A percentile compares a stretch with the other conserved stretches of the same genome.
Conservation (phyloP, 2,797 vertebrate genomes). For the Helarctos malayanus region DNA sequence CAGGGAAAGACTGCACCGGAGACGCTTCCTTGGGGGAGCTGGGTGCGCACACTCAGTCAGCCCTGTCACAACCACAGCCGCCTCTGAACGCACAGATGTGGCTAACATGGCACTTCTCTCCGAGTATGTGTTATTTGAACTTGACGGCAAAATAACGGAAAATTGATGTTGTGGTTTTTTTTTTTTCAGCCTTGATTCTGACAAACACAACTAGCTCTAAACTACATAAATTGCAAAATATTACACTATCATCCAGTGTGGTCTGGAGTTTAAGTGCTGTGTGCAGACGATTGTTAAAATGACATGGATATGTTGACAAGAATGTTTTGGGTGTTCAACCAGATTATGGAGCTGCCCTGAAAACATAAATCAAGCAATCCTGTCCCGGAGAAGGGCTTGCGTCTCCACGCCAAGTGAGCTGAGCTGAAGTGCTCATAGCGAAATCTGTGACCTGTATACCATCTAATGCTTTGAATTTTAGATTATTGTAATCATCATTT, state of each 20-base stretch:
- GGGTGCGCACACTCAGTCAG: neutral
- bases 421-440: neutral
- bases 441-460: neutral
- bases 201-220: neutral
- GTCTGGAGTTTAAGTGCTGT: neutral
- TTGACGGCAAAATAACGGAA: neutral
- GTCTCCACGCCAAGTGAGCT: rapidly evolving
- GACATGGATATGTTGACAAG: neutral
- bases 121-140: neutral
- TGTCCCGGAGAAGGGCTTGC: neutral
- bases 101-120: rapidly evolving
- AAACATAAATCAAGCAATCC: neutral
- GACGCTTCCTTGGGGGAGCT: neutral
- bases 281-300: neutral
- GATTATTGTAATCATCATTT: neutral
- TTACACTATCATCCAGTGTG: neutral
- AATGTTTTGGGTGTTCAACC: neutral
- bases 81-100: neutral
- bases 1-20: neutral
- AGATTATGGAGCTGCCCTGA: neutral
- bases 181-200: neutral
- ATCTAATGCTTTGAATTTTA: neutral
- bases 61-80: neutral
- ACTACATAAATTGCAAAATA: neutral
- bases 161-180: too few relatives aligned